These are phyloP conservation scores for Euwallacea similis DNA, from an alignment of 1,140 invertebrate genomes.

Conservation along the genomic window DNA sequence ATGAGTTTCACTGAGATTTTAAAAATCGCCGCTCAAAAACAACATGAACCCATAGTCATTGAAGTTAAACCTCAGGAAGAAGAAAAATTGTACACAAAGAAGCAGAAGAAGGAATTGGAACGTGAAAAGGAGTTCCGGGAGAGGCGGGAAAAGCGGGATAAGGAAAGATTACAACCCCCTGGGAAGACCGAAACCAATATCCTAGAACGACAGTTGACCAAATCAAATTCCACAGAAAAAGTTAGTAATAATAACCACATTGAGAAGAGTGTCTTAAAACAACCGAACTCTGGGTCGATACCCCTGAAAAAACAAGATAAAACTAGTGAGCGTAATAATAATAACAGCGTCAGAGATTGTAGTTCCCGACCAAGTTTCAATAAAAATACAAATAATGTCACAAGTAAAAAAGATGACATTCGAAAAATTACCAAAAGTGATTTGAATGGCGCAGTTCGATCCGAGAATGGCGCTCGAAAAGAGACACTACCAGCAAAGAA, in stretches of 20 bases:
- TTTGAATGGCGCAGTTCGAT: too few species aligned
- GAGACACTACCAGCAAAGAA: too few species aligned
- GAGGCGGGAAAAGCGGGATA: conserved; percentile 49
- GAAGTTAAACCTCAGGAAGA: conserved; percentile 65
- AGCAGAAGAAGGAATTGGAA: conserved; percentile 73
- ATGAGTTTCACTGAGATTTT: conserved; percentile 72
- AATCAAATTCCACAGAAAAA: background rate
- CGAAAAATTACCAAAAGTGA: background rate
- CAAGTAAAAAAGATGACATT: background rate
- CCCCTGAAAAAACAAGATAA: background rate
- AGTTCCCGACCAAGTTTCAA: background rate
- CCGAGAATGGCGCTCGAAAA: too few species aligned
- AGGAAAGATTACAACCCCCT: conserved; percentile 1
- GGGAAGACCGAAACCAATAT: conserved; percentile 12
- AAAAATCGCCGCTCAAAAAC: conserved; percentile 81
- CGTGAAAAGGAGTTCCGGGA: conserved; percentile 60
- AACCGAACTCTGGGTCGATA: background rate
- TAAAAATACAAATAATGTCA: background rate
- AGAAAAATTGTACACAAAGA: conserved; percentile 76
- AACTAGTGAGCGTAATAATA: background rate
- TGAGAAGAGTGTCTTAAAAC: too few species aligned
- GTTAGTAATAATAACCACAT: too few species aligned
- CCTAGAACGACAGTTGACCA: conserved; percentile 21
- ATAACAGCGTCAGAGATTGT: background rate
- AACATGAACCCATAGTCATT: conserved; percentile 71